Percentiles rank a stretch among this genome's conserved stretches.
phyloP scores from a whole-genome alignment of 1,140 invertebrate species.

The Calycopis cecrops region DNA sequence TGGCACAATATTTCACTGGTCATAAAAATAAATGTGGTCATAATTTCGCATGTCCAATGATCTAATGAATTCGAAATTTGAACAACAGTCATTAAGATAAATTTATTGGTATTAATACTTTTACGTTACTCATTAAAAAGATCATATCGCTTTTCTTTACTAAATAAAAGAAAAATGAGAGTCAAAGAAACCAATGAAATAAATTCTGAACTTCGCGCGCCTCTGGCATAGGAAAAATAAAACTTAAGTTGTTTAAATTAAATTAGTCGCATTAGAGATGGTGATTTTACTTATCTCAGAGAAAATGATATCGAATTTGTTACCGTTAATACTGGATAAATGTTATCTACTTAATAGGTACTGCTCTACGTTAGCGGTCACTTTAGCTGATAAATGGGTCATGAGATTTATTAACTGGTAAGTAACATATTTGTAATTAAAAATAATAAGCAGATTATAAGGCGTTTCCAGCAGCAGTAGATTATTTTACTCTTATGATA shows the following conservation, averaged over 20 bases:
- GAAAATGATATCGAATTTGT: slow-evolving; percentile 7
- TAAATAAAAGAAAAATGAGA: slow-evolving; percentile 28
- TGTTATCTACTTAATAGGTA: not conserved
- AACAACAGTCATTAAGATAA: not conserved
- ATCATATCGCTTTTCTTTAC: slow-evolving; percentile 9
- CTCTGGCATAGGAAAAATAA: slow-evolving; percentile 23
- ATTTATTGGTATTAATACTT: slow-evolving; percentile 7
- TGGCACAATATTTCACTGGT: slow-evolving; percentile 1
- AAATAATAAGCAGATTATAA: too few species aligned
- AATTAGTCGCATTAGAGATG: slow-evolving; percentile 35
- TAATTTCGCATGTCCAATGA: not conserved
- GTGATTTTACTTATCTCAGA: slow-evolving; percentile 4
- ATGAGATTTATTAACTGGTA: too few species aligned
- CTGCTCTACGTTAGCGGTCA: too few species aligned
- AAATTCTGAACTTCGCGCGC: slow-evolving; percentile 32
- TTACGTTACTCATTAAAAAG: slow-evolving; percentile 26
- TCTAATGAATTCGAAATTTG: slow-evolving; percentile 4
- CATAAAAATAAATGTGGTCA: slow-evolving; percentile 9
- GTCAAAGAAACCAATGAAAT: slow-evolving; percentile 26
- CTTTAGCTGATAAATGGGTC: too few species aligned
- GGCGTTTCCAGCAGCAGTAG: too few species aligned
- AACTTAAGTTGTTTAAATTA: slow-evolving; percentile 36
- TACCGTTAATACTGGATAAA: slow-evolving; percentile 2
- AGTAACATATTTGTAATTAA: too few species aligned
- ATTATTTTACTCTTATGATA: too few species aligned